Evolutionary conservation across 1,140 invertebrate genomes (phyloP).

Genomic region (Brachionus calyciflorus): DNA sequence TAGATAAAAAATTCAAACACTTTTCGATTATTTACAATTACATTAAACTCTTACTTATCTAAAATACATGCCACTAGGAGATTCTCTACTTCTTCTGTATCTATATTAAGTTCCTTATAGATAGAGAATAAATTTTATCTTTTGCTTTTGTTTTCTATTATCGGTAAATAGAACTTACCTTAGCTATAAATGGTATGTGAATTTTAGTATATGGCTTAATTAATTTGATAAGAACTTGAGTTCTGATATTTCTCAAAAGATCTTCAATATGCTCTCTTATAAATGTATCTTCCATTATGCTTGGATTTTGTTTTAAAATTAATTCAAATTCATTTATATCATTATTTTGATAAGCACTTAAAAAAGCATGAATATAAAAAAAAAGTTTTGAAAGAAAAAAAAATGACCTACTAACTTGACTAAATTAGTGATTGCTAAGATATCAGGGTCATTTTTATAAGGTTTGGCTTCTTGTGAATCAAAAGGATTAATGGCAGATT

Average conservation of each 20-base stretch:
- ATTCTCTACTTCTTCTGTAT: slow-evolving; percentile 90
- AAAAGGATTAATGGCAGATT: slow-evolving; percentile 99
- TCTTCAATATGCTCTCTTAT: slow-evolving; percentile 99
- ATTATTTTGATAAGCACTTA: slow-evolving; percentile 90
- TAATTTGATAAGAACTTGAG: slow-evolving; percentile 91
- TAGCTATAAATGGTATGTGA: slow-evolving; percentile 95
- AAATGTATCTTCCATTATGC: slow-evolving; percentile 97
- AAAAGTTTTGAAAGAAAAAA: background rate
- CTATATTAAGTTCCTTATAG: slow-evolving; percentile 82
- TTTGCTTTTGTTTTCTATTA: background rate
- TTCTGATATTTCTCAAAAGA: slow-evolving; percentile 90
- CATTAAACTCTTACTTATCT: slow-evolving; percentile 67
- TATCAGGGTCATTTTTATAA: slow-evolving; percentile 98
- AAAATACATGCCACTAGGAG: slow-evolving; percentile 97
- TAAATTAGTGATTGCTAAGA: slow-evolving; percentile 97
- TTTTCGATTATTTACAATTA: background rate
- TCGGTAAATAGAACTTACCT: slow-evolving; percentile 63
- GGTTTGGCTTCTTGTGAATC: slow-evolving; percentile 99
- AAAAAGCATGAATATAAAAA: slow-evolving; percentile 39
- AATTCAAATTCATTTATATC: slow-evolving; percentile 98
- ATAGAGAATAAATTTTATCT: background rate
- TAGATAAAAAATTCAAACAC: background rate
- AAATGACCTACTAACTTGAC: slow-evolving; percentile 70
- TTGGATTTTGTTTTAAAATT: slow-evolving; percentile 77
- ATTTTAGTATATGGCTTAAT: slow-evolving; percentile 98